These are phyloP conservation scores for Laticauda laticaudata DNA, from an alignment of 2,113 vertebrate genomes.

Conservation along the genomic window DNA sequence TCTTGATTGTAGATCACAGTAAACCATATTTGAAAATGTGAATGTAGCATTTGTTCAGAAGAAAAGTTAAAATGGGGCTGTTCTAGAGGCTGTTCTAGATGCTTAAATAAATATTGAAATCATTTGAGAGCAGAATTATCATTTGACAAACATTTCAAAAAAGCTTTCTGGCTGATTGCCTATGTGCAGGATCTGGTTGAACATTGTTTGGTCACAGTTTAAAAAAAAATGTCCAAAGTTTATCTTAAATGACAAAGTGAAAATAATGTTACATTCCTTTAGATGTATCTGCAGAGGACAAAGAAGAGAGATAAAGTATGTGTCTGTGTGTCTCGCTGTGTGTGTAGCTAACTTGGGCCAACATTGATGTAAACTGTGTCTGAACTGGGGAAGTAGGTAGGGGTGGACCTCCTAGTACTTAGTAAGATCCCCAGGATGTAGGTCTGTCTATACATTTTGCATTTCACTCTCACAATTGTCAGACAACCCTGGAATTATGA, in stretches of 20 bases:
- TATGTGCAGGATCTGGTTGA: background rate
- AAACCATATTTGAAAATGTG: background rate
- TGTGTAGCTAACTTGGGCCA: too few species aligned
- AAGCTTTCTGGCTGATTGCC: background rate
- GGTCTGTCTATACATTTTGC: background rate
- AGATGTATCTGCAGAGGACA: conserved; percentile 23
- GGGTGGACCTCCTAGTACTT: background rate
- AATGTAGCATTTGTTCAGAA: background rate
- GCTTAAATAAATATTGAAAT: background rate
- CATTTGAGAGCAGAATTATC: background rate
- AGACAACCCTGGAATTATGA: background rate
- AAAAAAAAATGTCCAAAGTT: conserved; percentile 18
- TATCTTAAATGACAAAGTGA: background rate
- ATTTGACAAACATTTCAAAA: background rate
- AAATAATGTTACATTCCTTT: background rate
- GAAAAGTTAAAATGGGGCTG: background rate
- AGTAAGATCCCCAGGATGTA: background rate
- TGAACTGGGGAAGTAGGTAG: background rate
- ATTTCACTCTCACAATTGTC: background rate
- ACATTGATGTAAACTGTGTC: background rate
- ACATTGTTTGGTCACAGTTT: conserved; percentile 13
- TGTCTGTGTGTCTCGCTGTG: too few species aligned
- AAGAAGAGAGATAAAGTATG: background rate
- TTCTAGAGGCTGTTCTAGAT: background rate
- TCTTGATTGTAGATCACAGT: background rate